A percentile compares a stretch with the other conserved stretches of the same genome.
Evolutionary conservation across 2,113 vertebrate species (phyloP).

Genomic region (Hippopotamus amphibius): DNA sequence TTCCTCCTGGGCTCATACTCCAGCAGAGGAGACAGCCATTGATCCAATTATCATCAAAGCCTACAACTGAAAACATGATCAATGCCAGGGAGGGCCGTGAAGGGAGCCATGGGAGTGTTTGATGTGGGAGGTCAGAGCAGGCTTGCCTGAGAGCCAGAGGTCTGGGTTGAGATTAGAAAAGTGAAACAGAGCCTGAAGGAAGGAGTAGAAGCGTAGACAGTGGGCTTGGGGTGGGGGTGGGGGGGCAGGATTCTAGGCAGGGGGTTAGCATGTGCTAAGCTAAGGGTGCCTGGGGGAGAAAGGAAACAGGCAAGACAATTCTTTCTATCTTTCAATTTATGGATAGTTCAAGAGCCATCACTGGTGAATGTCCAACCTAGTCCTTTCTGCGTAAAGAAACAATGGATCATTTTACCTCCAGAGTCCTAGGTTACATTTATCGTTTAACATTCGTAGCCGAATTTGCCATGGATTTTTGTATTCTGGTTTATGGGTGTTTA

Average conservation of each 20-base stretch:
- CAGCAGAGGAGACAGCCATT: neutral
- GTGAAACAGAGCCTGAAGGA: neutral
- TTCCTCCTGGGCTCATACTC: neutral
- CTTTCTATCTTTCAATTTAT: neutral
- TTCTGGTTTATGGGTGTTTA: neutral
- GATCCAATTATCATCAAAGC: neutral
- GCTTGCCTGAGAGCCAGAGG: neutral
- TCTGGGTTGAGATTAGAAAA: neutral
- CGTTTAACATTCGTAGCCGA: neutral
- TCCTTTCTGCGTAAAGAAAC: neutral
- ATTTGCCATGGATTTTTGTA: neutral
- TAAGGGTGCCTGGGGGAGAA: neutral
- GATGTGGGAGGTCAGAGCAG: no score
- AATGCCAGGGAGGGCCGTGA: neutral
- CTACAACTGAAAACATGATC: fast-evolving
- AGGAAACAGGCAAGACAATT: fast-evolving
- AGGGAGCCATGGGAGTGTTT: neutral
- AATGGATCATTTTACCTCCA: neutral
- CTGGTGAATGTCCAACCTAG: neutral
- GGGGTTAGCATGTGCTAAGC: neutral
- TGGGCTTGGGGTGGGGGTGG: fast-evolving
- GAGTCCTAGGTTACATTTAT: fast-evolving
- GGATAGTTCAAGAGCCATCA: neutral
- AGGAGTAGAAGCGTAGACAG: neutral
- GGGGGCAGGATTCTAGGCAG: neutral